Evolutionary conservation across 1,140 invertebrate genomes (phyloP), one percentile per base, ranked within the genome.

Genomic region (Augochlora pura): DNA sequence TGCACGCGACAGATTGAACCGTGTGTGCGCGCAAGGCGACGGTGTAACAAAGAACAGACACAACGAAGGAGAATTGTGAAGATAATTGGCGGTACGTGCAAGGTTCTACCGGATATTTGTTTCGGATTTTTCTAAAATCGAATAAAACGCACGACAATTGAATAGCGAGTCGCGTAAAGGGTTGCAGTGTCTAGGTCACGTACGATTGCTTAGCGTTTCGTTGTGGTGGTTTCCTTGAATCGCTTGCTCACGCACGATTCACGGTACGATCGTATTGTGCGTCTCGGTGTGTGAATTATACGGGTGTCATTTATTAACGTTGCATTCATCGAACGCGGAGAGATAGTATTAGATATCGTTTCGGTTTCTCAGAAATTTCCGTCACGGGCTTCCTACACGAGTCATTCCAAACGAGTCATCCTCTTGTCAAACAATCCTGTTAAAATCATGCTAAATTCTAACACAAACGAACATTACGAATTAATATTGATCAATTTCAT

Each of bases 161-260:
- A 60, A 60, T 49, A 59, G 52, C 46, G 68, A 14, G 68, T n/a
- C 75, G 38, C 52, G 65, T 32, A 66, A 73, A 85, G 77, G 79
- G 75, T 79, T 66, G 75, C 83, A 86, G 85, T 85, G 83, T 86
- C 83, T 85, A 86, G 83, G 84, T 81, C 82, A 73, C 32, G 60
- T 84, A 67, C 66, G 66, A 78, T 70, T 70, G 77, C 69, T 63
- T 76, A 39, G 67, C 7, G 27, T 63, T 71, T 38, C 21, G 60
- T 25, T 59, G 52, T 39, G 49, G n/a, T n/a, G 23, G 39, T 65
- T 74, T 80, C 77, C 71, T 80, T 65, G 77, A 80, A 67, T 66
- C 23, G 52, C 64, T 66, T 49, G 14, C 60, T 38, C 57, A 62
- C 66, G 39, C 54, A 68, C 25, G 14, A 6, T 6, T 32, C 52